Conservation (phyloP, 2,113 vertebrate genomes). For the Nyctibius bracteatus region DNA sequence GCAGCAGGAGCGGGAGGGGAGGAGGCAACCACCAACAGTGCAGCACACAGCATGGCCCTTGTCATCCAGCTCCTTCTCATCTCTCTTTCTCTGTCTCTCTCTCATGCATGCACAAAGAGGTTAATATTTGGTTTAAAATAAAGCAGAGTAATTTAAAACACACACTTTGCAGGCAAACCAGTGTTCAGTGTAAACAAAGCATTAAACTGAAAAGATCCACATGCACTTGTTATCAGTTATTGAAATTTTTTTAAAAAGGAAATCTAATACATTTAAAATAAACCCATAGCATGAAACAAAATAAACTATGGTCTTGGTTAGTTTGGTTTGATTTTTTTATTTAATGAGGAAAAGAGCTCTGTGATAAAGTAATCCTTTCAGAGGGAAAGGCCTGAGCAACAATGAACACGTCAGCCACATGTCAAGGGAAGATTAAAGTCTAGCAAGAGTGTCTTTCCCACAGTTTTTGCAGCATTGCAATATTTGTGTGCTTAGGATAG, state of each 20-base stretch:
- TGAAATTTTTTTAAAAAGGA: conserved; percentile 36
- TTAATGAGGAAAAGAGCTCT: conserved; percentile 44
- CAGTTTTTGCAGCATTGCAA: not conserved
- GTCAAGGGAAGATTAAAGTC: conserved; percentile 17
- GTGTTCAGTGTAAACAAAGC: conserved; percentile 62
- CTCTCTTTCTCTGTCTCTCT: conserved; percentile 2
- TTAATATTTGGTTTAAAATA: conserved; percentile 47
- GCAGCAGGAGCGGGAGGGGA: not conserved
- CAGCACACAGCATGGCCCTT: not conserved
- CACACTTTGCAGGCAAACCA: conserved; percentile 42
- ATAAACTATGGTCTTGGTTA: conserved; percentile 56
- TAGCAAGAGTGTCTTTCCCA: conserved; percentile 8
- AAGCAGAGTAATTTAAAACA: conserved; percentile 61
- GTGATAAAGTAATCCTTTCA: conserved; percentile 47
- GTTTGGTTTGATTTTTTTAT: conserved; percentile 54
- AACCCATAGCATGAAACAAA: conserved; percentile 50
- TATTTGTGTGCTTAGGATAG: not conserved
- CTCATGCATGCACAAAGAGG: not conserved
- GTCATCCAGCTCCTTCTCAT: conserved; percentile 2
- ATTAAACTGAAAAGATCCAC: conserved; percentile 69
- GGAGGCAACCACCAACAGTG: not conserved
- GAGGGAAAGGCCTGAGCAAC: not conserved
- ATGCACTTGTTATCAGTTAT: conserved; percentile 61
- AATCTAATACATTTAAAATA: conserved; percentile 68
- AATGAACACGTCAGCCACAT: not conserved